Base-by-base conservation (phyloP, 2,888 invertebrate species). In the Cartodere bifasciata region DNA sequence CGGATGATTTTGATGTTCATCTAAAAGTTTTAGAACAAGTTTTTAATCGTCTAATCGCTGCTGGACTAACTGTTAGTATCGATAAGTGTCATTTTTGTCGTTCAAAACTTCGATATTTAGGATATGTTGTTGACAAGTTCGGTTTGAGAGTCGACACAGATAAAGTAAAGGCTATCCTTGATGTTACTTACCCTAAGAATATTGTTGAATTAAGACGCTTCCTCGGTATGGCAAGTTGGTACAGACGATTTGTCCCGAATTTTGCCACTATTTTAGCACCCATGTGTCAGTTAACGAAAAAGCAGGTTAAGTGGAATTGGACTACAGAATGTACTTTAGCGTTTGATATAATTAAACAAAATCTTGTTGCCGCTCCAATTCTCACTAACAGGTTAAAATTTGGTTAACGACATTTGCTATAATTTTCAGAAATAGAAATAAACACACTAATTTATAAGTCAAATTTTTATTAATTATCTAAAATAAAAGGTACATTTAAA, bases 181-280 rank as follows among this genome's bases (percentile, higher is more conserved):
- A 45, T 10, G 42, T 47, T 11, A 43, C 47, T 4, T n/a, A 12
- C 3, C 54, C 52, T 1, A 30, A 21, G 3, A 45, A 24, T 21
- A 29, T 44, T 2, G 31, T 34, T 3, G 39, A 46, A 14, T 26
- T 50, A 4, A 28, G 42, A 15, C 30, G 41, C 2, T 51, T 55
- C 21, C 12, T 56, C 2, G 53, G 52, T 3, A 17, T 49, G 13
- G 40, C 39, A 4, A 40, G 42, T 1, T 58, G 48, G 47, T 58
- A 51, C 34, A 14, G 42, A 5, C 23, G 41, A 9, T 47, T 47
- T 17, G 26, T 47, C 2, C 32, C 17, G 2, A 10, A 28, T 5
- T 32, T 21, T 16, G 23, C 23, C 4, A n/a, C 29, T 21, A 5
- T 4, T 12, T 11, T 31, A 11, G n/a, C n/a, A n/a, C n/a, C n/a